Conservation (phyloP, 23 tunicate genomes). For the Oikopleura dioica region DNA sequence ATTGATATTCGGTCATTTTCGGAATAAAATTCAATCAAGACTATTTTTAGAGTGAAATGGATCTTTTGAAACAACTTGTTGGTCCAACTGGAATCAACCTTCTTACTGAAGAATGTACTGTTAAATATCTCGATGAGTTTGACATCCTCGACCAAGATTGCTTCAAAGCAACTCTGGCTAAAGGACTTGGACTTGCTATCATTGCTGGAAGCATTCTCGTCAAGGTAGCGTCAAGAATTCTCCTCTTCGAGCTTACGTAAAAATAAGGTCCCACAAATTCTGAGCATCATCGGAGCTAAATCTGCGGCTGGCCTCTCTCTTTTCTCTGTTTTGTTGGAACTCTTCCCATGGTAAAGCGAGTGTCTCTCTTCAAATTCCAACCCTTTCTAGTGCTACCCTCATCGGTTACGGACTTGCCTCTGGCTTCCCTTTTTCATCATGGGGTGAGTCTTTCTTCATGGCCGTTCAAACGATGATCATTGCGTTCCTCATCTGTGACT, state of each 20-base stretch:
- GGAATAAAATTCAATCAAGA: no score
- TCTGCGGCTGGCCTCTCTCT: constrained; percentile 49
- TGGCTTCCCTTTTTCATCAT: constrained; percentile 74
- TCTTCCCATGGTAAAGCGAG: no score
- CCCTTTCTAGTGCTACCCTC: constrained; percentile 35
- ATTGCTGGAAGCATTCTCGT: constrained; percentile 49
- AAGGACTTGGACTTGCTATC: constrained; percentile 54
- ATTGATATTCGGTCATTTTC: no score
- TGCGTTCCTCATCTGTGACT: constrained; percentile 27
- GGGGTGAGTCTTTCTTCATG: constrained; percentile 81
- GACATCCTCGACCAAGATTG: no score
- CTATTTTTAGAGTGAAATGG: no score
- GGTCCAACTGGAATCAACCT: no score
- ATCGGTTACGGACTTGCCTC: constrained; percentile 44
- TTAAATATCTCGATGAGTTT: no score
- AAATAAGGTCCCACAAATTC: constrained; percentile 84
- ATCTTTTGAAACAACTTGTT: no score
- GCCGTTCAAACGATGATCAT: constrained; percentile 35
- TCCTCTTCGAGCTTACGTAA: neutral
- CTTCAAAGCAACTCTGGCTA: constrained; percentile 35
- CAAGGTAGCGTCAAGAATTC: neutral
- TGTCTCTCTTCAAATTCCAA: no score
- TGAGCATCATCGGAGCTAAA: constrained; percentile 29
- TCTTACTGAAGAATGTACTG: no score
- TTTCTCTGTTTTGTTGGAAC: constrained; percentile 30